These are phyloP conservation scores for Lochmaea crataegi DNA, from an alignment of 2,888 invertebrate species.

Conservation along the genomic window DNA sequence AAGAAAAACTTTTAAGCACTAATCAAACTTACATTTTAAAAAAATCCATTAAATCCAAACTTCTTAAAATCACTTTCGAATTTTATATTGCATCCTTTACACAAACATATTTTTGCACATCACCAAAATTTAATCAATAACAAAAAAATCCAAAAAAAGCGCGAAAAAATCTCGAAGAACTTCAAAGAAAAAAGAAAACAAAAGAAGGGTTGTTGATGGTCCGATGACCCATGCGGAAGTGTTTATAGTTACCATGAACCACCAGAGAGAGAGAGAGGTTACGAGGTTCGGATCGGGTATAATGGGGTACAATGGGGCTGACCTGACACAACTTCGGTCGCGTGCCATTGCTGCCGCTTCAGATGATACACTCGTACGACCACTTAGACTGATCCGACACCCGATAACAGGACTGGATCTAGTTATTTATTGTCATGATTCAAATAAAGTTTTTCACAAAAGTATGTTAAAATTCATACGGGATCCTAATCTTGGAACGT, in stretches of 20 bases:
- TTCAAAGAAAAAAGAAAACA: constrained; percentile 11
- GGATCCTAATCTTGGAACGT: too few species aligned
- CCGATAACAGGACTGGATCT: constrained; percentile 50
- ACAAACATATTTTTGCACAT: neutral
- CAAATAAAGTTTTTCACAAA: neutral
- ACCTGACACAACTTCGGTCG: constrained; percentile 60
- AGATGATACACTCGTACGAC: constrained; percentile 49
- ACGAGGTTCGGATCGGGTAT: constrained; percentile 40
- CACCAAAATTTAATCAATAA: constrained; percentile 2
- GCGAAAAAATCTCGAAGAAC: constrained; percentile 7
- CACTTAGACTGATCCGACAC: constrained; percentile 42
- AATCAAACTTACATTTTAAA: neutral
- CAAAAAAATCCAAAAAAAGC: neutral
- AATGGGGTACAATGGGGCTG: constrained; percentile 56
- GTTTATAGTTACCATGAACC: constrained; percentile 43
- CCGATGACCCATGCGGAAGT: constrained; percentile 62
- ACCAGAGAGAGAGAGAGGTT: constrained; percentile 44
- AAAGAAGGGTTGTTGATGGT: constrained; percentile 49
- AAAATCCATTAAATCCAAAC: constrained; percentile 6
- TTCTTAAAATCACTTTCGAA: neutral
- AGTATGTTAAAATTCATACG: too few species aligned
- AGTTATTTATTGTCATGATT: neutral
- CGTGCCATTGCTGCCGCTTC: constrained; percentile 52
- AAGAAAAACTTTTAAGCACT: neutral
- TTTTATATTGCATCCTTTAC: neutral